Conservation (phyloP, 2,797 vertebrate species). For the Enteromius thamalakanensis region DNA sequence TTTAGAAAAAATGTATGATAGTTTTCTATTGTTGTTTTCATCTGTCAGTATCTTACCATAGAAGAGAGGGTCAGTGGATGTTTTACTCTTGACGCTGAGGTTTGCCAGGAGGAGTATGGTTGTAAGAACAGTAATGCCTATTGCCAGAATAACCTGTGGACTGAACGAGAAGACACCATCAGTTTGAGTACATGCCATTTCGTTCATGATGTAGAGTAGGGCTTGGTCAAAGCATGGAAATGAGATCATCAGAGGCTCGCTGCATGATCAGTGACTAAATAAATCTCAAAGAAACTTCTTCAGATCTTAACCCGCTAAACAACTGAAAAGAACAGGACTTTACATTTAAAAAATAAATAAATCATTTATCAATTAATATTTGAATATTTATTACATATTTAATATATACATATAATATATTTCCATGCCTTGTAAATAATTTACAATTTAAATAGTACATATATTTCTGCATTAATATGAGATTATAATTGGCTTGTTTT, state of each 20-base stretch:
- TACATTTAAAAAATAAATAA: no score
- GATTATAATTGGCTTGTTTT: neutral
- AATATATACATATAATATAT: neutral
- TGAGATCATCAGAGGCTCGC: neutral
- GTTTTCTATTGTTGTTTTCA: neutral
- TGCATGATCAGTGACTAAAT: neutral
- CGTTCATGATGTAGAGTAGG: neutral
- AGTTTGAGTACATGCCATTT: neutral
- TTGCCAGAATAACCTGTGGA: conserved; percentile 70
- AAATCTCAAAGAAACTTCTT: neutral
- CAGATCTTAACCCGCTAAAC: neutral
- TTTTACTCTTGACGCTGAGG: conserved; percentile 64
- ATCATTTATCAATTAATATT: neutral
- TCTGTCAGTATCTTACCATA: conserved; percentile 74
- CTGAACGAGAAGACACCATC: conserved; percentile 56
- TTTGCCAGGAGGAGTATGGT: conserved; percentile 69
- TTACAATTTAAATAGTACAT: neutral
- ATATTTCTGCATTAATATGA: neutral
- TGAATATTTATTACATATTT: neutral
- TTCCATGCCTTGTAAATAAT: neutral
- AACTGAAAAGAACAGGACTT: neutral
- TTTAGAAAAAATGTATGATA: no score
- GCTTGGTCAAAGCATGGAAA: neutral
- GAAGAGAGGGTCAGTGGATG: conserved; percentile 81
- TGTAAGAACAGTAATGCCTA: conserved; percentile 68